Evolutionary conservation across 1,140 invertebrate genomes (phyloP).

Genomic region (Planococcus citri): DNA sequence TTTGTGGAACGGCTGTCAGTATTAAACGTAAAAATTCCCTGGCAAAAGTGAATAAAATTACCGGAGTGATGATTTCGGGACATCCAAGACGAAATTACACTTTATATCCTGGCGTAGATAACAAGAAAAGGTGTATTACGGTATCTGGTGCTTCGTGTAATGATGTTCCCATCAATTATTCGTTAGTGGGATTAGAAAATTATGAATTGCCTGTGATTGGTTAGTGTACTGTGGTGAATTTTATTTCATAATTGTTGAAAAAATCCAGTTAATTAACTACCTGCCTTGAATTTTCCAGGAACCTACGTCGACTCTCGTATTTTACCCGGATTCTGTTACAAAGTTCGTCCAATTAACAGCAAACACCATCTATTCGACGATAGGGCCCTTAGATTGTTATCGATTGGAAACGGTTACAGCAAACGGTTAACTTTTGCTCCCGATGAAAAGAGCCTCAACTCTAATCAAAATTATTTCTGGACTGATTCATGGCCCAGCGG

Average conservation of each 20-base stretch:
- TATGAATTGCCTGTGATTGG: conserved; percentile 62
- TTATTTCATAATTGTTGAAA: neutral
- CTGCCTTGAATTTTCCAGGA: conserved; percentile 35
- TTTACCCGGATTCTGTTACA: conserved; percentile 57
- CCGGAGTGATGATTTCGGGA: conserved; percentile 44
- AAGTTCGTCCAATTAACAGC: conserved; percentile 48
- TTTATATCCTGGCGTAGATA: conserved; percentile 47
- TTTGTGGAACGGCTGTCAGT: conserved; percentile 23
- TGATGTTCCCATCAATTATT: conserved; percentile 53
- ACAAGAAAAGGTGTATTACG: conserved; percentile 42
- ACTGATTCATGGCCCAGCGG: conserved; percentile 63
- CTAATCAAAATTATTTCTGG: conserved; percentile 58
- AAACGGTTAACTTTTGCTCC: conserved; percentile 60
- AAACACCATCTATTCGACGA: conserved; percentile 47
- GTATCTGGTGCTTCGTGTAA: conserved; percentile 45
- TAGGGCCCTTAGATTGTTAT: conserved; percentile 45
- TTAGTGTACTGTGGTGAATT: conserved; percentile 33
- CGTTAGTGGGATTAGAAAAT: conserved; percentile 48
- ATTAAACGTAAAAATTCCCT: conserved; percentile 31
- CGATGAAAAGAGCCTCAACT: conserved; percentile 43
- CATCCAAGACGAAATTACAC: conserved; percentile 43
- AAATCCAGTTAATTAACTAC: neutral
- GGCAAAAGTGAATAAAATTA: conserved; percentile 40
- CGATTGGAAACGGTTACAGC: conserved; percentile 62
- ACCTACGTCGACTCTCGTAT: conserved; percentile 61